Evolutionary conservation across 2,888 invertebrate genomes (phyloP), one percentile per base, ranked within the genome.

Genomic region (Bellardia pandia): DNA sequence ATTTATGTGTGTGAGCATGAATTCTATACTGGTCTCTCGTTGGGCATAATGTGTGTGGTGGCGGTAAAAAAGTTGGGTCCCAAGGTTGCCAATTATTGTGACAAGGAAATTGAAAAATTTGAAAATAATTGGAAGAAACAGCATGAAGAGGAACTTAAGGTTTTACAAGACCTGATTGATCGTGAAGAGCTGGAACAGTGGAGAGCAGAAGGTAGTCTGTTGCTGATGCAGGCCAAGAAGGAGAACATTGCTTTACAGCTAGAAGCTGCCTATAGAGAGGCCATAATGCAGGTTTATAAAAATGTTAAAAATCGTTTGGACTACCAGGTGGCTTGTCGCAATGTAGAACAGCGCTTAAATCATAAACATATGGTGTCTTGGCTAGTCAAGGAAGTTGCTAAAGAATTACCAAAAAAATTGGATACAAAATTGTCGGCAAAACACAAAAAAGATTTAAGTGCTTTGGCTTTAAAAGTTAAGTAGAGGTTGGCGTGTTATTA

Each of bases 341-440:
- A 95, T 90, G 94, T 97, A 62, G 97, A 98, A 91, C 95, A 96
- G 51, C 96, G 97, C 89, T 95, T 98, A 89, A 95, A 97, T 89
- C 98, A 98, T 93, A 97, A 96, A 93, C 97, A 98, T 93, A 96
- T 98, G 96, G 97, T 98, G 7, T 96, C 97, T 93, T 99, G 98
- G 97, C 96, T 99, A 86, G 96, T 98, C 11, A 96, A 95, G 91
- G 99, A 99, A 2, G 94, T 95, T 88, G 96, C 96, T 90, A 96
- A 97, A 79, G 97, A 98, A 92, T 97, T 98, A 11, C 96, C 98
- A 0, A 96, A 98, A 91, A 97, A 98, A 94, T 98, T 98, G 93
- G 97, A 98, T 93, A 96, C 97, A 89, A 96, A 96, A 1, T 6
- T 33, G 6, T 51, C 42, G 45, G 3, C 30, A 37, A 81, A 78